Evolutionary conservation across 2,888 invertebrate genomes (phyloP), one percentile per base, ranked within the genome.

Genomic region (Tridacna crocea): DNA sequence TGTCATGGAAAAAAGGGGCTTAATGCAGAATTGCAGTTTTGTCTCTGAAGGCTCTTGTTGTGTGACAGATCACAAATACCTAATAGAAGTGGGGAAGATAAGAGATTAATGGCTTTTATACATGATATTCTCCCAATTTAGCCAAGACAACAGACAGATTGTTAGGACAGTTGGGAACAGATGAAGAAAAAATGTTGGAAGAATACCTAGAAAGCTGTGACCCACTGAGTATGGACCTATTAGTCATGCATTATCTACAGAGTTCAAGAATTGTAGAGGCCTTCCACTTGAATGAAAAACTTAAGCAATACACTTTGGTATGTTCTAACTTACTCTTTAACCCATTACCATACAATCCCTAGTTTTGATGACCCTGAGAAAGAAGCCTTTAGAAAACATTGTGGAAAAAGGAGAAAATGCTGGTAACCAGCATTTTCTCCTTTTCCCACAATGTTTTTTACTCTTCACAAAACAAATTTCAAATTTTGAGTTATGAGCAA

Each of bases 161-260:
- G 12, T 93, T 97, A 1, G 96, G 96, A 92, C 95, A 96, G 51
- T 95, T 96, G 0, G 93, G 97, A 75, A 94, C 95, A 65, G 94
- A 95, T 0, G 94, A 95, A 3, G 97, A 97, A 93, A 97, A 97
- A 91, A 95, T 95, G 22, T 96, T 97, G 82, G 95, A 97, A 6
- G 95, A 95, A 72, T 97, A 96, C 92, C 93, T 97, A 24, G 95
- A 95, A n/a, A 96, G 96, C 83, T 82, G 89, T 4, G 93, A 94
- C 74, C 93, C 95, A 0, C 95, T 96, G 58, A 96, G 96, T 0
- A 87, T 89, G 74, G 97, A 97, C 89, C 95, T 97, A 72, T 95
- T 96, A 46, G 95, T 97, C 68, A 95, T 97, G 94, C 97, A 97
- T 92, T 96, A 96, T 89, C 94, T 97, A 73, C 90, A 96, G 95